phyloP scores from a whole-genome alignment of 2,888 invertebrate genomes.

The Tortricodes alternella region DNA sequence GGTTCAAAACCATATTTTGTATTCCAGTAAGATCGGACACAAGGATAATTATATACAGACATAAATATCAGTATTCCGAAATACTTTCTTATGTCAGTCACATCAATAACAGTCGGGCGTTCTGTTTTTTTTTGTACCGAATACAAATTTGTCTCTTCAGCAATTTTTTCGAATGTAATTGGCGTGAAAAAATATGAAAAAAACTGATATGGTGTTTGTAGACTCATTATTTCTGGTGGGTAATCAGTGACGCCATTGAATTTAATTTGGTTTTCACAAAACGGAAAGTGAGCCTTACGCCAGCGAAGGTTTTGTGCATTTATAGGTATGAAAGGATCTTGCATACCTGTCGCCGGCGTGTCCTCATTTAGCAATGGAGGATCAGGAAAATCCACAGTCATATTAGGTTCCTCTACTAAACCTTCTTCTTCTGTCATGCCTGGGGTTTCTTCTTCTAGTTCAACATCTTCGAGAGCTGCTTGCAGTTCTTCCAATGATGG shows the following conservation, averaged over 20 bases:
- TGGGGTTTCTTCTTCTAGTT: conserved; percentile 27
- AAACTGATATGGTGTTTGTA: conserved; percentile 2
- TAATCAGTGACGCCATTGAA: neutral
- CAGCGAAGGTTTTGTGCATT: conserved; percentile 1
- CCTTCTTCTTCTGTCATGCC: neutral
- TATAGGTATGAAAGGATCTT: neutral
- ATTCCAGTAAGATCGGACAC: conserved; percentile 24
- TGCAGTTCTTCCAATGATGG: conserved; percentile 35
- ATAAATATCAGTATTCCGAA: conserved; percentile 33
- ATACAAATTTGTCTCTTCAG: conserved; percentile 1
- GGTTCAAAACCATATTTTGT: neutral
- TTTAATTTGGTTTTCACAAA: conserved; percentile 2
- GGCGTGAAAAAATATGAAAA: neutral
- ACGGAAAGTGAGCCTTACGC: neutral
- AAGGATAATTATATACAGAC: conserved; percentile 31
- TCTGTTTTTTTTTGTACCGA: conserved; percentile 19
- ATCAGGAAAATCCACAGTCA: neutral
- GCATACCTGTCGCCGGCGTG: neutral
- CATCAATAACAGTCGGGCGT: conserved; percentile 10
- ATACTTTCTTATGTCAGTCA: conserved; percentile 28
- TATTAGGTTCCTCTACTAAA: neutral
- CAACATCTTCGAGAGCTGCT: conserved; percentile 29
- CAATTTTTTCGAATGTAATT: neutral
- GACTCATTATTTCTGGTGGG: neutral
- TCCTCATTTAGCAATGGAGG: too few relatives aligned